These are phyloP conservation scores for Callimorpha dominula DNA, from an alignment of 2,888 invertebrate species.

Conservation along the genomic window DNA sequence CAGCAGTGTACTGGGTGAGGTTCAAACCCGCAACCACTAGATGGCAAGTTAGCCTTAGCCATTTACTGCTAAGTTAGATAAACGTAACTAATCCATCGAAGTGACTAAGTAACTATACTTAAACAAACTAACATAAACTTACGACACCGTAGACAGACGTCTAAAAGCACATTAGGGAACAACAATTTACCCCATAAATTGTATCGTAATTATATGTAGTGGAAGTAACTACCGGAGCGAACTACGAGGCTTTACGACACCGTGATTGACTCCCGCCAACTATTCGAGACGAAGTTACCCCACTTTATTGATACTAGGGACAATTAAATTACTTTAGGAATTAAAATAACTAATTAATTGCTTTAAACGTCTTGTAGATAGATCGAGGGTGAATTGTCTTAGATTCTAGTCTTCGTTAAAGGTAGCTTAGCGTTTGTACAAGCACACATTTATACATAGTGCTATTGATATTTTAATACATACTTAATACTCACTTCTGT, in stretches of 20 bases:
- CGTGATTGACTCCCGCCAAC: slow-evolving; percentile 70
- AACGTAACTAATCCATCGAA: not conserved
- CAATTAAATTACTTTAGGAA: slow-evolving; percentile 49
- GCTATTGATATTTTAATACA: too few relatives aligned
- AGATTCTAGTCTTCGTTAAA: slow-evolving; percentile 19
- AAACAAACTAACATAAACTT: slow-evolving; percentile 29
- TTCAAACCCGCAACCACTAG: too few relatives aligned
- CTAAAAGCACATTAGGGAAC: slow-evolving; percentile 19
- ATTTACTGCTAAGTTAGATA: not conserved
- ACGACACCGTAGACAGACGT: slow-evolving; percentile 28
- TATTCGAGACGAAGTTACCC: slow-evolving; percentile 51
- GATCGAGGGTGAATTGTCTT: slow-evolving; percentile 27
- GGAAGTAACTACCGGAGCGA: slow-evolving; percentile 76
- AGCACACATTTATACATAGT: too few relatives aligned
- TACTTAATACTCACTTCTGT: too few relatives aligned
- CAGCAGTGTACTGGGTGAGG: too few relatives aligned
- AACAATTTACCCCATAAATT: slow-evolving; percentile 69
- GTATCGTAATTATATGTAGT: slow-evolving; percentile 85
- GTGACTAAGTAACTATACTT: not conserved
- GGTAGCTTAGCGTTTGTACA: not conserved
- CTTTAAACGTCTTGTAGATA: slow-evolving; percentile 45
- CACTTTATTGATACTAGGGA: slow-evolving; percentile 53
- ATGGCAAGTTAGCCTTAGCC: not conserved
- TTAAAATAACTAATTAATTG: slow-evolving; percentile 50
- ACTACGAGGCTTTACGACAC: slow-evolving; percentile 68